Conservation (phyloP, 2,888 invertebrate genomes). For the Stramonita haemastoma region DNA sequence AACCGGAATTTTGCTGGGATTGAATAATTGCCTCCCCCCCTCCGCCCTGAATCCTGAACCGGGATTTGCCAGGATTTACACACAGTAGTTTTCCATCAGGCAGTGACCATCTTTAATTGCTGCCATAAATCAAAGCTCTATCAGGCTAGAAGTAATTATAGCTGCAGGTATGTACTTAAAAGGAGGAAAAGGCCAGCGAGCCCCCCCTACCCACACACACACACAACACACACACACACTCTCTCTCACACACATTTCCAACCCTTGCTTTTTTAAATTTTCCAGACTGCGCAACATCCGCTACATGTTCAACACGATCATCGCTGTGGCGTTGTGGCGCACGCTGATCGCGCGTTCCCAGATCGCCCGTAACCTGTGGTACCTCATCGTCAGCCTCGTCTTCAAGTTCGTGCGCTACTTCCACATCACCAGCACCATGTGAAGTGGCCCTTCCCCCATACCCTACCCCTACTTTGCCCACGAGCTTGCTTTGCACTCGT, state of each 20-base stretch:
- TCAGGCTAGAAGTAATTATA: no score
- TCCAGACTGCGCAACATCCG: slow-evolving; percentile 74
- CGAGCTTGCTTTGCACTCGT: no score
- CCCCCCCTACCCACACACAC: not conserved
- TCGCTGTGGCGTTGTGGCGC: slow-evolving; percentile 75
- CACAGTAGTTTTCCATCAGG: no score
- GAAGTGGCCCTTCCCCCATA: not conserved
- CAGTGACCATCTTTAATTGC: no score
- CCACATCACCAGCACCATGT: slow-evolving; percentile 70
- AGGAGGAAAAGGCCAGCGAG: no score
- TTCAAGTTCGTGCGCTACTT: slow-evolving; percentile 77
- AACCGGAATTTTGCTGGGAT: no score
- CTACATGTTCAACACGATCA: slow-evolving; percentile 75
- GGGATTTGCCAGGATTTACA: no score
- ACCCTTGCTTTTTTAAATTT: not conserved
- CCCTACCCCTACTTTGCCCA: not conserved
- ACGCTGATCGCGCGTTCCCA: slow-evolving; percentile 75
- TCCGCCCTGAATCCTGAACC: no score
- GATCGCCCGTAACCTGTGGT: slow-evolving; percentile 77
- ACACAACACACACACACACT: not conserved
- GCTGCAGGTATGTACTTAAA: no score
- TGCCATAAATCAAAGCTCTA: no score
- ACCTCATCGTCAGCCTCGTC: slow-evolving; percentile 75
- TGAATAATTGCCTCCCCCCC: no score
- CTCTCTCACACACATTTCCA: not conserved